A percentile compares a stretch with the other conserved stretches of the same genome.
Evolutionary conservation across 1,140 invertebrate genomes (phyloP).

Genomic region (Zaprionus lachaisei): DNA sequence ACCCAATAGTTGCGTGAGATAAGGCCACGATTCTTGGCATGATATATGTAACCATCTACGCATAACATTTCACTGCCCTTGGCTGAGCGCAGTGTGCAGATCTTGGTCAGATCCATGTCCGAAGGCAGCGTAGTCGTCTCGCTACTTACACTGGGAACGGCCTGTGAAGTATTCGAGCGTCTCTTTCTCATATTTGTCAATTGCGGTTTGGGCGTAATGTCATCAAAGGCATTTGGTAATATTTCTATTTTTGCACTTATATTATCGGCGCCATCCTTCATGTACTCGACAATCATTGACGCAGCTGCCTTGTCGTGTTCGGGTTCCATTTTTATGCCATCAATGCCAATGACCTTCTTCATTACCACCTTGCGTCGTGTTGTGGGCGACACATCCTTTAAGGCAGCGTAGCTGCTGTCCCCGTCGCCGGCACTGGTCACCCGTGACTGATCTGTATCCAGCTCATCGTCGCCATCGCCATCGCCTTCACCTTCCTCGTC

Average conservation of each 20-base stretch:
- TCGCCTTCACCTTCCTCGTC: not conserved
- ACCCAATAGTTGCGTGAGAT: conserved; percentile 80
- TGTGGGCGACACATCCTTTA: conserved; percentile 20
- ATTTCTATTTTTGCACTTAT: conserved; percentile 70
- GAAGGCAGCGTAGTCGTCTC: conserved; percentile 6
- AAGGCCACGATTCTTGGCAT: conserved; percentile 72
- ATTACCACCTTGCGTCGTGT: conserved; percentile 40
- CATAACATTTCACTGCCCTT: conserved; percentile 77
- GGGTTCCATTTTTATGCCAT: conserved; percentile 69
- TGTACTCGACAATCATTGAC: conserved; percentile 64
- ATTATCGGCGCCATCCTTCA: conserved; percentile 65
- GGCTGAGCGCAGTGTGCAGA: conserved; percentile 74
- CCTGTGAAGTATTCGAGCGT: conserved; percentile 28
- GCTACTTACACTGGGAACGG: not conserved
- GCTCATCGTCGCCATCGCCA: conserved; percentile 4
- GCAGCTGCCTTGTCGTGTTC: conserved; percentile 45
- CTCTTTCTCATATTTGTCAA: conserved; percentile 58
- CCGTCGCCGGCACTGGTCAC: conserved; percentile 6
- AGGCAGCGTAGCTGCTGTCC: conserved; percentile 29
- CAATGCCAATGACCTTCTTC: conserved; percentile 72
- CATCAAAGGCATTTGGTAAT: conserved; percentile 38
- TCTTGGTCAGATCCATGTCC: conserved; percentile 77
- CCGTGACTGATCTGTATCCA: conserved; percentile 10
- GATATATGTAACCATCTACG: conserved; percentile 79
- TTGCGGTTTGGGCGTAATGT: conserved; percentile 48